Evolutionary conservation across 2,113 vertebrate genomes (phyloP), one percentile per base, ranked within the genome.

Genomic region (Aptenodytes patagonicus): DNA sequence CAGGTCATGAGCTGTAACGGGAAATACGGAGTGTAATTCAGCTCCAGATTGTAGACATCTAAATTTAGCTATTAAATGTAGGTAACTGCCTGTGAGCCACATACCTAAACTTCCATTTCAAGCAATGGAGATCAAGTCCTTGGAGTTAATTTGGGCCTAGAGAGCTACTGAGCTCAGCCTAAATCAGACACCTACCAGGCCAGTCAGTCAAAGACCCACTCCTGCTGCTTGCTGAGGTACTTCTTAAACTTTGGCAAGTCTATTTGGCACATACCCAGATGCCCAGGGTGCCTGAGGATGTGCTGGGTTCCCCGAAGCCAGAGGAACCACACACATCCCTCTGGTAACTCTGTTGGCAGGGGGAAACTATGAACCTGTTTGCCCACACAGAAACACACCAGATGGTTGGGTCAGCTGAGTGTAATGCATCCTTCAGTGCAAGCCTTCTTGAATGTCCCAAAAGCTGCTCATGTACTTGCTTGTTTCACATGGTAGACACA

Each of bases 31-130:
- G 75, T 88, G 65, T 83, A 94, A 95, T 90, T 95, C 85, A 93
- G 87, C 62, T 95, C 58, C 79, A 92, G 73, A 95, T 62, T 79
- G 66, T 62, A 85, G 92, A 72, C n/a, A 51, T 62, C 96, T 93
- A 97, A 92, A 97, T 96, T 95, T 97, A 97, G 96, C 62, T 77
- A 6, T 66, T 71, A 90, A 96, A 96, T 96, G 54, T 96, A 91
- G 96, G 92, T 95, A 90, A 95, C 66, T 92, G 90, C 83, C 72
- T 94, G 75, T 94, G 58, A 96, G n/a, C 49, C 66, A 88, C 82
- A 49, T 95, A 83, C 57, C 78, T 94, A 51, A 82, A 90, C 70
- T 91, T 97, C 81, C 71, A 91, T 96, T 93, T 95, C 84, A 91
- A 93, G 87, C 44, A 58, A 57, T 54, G 46, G 66, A 93, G 78